These are phyloP conservation scores for Scaptodrosophila lebanonensis DNA, from an alignment of 1,140 invertebrate genomes.

Conservation along the genomic window DNA sequence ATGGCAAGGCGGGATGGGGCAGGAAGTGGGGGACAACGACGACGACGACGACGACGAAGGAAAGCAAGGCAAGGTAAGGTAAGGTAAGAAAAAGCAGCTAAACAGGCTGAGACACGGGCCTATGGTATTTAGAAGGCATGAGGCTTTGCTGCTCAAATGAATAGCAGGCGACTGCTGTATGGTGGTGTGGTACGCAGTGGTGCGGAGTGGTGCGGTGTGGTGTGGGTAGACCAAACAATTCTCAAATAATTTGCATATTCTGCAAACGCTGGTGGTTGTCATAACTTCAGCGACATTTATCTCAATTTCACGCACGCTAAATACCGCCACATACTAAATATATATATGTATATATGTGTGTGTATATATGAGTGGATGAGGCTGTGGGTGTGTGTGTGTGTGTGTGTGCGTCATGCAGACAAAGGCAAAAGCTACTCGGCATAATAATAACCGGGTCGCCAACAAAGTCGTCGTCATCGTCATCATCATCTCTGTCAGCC, in stretches of 20 bases:
- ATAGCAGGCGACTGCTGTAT: too few species aligned
- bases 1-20: neutral
- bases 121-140: too few species aligned
- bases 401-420: constrained; percentile 17
- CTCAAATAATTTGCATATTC: neutral
- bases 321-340: neutral
- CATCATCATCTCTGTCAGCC: neutral
- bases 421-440: neutral
- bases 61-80: too few species aligned
- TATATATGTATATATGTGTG: constrained; percentile 5
- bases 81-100: too few species aligned
- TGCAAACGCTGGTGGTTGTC: constrained; percentile 37
- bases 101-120: neutral
- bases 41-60: constrained; percentile 33
- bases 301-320: constrained; percentile 5
- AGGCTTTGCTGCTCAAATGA: too few species aligned
- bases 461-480: neutral
- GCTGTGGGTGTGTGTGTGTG: neutral
- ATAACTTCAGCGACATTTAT: constrained; percentile 49
- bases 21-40: constrained; percentile 39
- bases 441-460: neutral
- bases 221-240: neutral
- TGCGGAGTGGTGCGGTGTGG: neutral
- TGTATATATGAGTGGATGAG: neutral
- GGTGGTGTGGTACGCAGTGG: too few species aligned